phyloP scores from a whole-genome alignment of 1,140 invertebrate species.

The Elysia chlorotica region DNA sequence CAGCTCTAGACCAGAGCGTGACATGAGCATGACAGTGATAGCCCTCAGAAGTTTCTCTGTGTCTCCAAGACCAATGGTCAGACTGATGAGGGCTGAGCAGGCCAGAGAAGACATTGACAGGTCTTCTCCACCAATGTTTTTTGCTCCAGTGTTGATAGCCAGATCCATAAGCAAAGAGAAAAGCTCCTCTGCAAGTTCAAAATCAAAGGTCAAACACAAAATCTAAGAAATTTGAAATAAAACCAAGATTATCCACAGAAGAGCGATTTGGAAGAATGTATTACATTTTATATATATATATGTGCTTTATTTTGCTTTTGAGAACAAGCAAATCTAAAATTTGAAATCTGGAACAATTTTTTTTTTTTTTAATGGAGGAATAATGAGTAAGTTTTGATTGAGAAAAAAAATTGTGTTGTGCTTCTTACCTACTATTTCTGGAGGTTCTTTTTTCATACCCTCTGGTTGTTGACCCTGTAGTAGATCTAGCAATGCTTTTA shows the following conservation, averaged over 20 bases:
- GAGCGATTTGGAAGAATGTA: not conserved
- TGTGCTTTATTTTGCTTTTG: not conserved
- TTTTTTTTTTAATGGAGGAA: no score
- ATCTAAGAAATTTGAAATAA: no score
- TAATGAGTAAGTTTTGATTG: no score
- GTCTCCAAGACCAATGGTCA: slow-evolving; percentile 90
- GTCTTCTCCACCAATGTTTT: slow-evolving; percentile 36
- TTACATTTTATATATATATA: not conserved
- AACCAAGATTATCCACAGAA: not conserved
- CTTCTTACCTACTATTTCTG: slow-evolving; percentile 76
- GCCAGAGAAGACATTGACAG: slow-evolving; percentile 78
- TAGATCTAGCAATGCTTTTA: slow-evolving; percentile 86
- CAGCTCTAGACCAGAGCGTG: slow-evolving; percentile 73
- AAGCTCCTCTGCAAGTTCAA: slow-evolving; percentile 69
- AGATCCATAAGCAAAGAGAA: slow-evolving; percentile 80
- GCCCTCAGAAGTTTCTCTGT: slow-evolving; percentile 90
- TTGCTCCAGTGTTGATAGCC: slow-evolving; percentile 65
- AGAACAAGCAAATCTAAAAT: not conserved
- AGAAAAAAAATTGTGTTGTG: no score
- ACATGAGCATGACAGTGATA: slow-evolving; percentile 86
- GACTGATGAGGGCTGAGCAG: slow-evolving; percentile 85
- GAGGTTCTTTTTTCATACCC: slow-evolving; percentile 75
- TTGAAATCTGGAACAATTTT: no score
- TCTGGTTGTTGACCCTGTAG: slow-evolving; percentile 89
- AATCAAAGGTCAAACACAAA: not conserved